Evolutionary conservation across 53 echinoderm and acorn worm species (phyloP), one percentile per base, ranked within the genome.

Genomic region (Apostichopus leukothele): DNA sequence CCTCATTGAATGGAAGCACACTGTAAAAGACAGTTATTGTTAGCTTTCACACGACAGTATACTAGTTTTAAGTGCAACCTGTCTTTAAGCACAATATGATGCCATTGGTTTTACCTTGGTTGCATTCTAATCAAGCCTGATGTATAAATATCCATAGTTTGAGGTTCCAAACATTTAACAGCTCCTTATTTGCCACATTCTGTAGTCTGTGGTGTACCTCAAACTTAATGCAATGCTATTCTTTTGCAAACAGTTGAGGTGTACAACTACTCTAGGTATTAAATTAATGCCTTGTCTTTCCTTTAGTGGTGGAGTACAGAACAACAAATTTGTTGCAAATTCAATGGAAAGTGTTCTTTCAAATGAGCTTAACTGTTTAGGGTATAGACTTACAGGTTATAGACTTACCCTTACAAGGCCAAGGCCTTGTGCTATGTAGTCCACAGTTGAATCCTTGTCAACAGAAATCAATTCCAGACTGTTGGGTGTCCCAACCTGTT

Each of bases 361-460:
- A 39, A 39, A 39, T 39, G 39, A 39, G 39, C 39, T 39, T 39
- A 39, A 39, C 39, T 39, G 39, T 39, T 2, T 39, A 20, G 39
- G 39, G 39, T 39, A 39, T 3, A 39, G 39, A 39, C 39, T 39
- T 39, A 39, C 39, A 83, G 13, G 20, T 16, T 9, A 86, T 6
- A 61, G 10, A 23, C 88, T 92, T 92, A 94, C 94, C 92, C 89
- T 92, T 54, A 75, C 19, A 52, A 94, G 89, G 26, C 97, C 97
- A 78, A 97, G 91, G 90, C 93, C 91, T 78, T 78, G 92, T 79
- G 97, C 97, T 53, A 97, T 92, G 77, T 87, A 93, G 59, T 97
- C 92, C 61, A 97, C 92, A 66, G 86, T 89, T 85, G 92, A 91
- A 67, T 90, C 93, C 87, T 95, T 88, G 9, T 79, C 84, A 86